Evolutionary conservation across 2,797 vertebrate species (phyloP).

Genomic region (Melanogrammus aeglefinus): DNA sequence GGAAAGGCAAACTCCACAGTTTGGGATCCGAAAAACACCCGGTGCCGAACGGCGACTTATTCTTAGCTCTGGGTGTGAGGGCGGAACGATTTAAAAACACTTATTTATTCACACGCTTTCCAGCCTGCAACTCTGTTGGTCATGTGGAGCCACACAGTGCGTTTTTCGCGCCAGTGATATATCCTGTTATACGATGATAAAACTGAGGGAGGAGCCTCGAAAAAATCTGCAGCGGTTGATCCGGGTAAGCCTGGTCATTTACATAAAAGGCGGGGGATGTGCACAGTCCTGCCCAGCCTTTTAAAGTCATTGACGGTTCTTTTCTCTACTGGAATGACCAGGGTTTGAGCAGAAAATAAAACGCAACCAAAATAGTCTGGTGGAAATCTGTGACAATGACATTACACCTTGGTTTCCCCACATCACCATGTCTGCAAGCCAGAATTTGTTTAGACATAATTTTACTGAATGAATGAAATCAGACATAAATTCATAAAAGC

Average conservation of each 20-base stretch:
- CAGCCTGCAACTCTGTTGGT: background rate
- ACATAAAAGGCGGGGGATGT: conserved; percentile 35
- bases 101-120: background rate
- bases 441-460: background rate
- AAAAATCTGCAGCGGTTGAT: conserved; percentile 68
- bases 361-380: background rate
- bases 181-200: conserved; percentile 66
- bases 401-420: background rate
- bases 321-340: background rate
- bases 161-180: conserved; percentile 73
- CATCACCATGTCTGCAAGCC: background rate
- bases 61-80: background rate
- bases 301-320: background rate
- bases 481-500: background rate
- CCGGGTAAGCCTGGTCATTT: conserved; percentile 62
- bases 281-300: conserved; percentile 47
- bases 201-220: conserved; percentile 47
- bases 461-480: background rate
- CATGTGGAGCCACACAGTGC: conserved; percentile 33
- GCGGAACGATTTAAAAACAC: background rate
- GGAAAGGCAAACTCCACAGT: conserved; percentile 27
- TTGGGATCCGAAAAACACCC: conserved; percentile 14
- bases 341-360: background rate
- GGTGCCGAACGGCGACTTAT: background rate
- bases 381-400: background rate